Conservation (phyloP, 2,888 invertebrate species). For the Alloscopus bannaensis region DNA sequence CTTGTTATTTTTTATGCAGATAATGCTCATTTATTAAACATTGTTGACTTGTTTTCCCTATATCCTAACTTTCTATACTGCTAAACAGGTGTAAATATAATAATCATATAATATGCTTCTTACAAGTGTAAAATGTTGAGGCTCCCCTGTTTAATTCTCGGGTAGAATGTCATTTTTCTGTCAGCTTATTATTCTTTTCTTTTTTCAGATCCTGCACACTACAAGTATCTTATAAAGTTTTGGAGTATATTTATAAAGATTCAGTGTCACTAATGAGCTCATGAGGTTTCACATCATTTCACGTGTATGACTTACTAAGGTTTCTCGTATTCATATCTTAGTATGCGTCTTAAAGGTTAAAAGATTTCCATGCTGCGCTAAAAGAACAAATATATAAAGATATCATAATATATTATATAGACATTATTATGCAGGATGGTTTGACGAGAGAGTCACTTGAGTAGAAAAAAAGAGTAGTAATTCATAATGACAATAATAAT, state of each 20-base stretch:
- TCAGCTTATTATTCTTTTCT: constrained; percentile 26
- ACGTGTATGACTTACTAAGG: neutral
- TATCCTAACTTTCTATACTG: neutral
- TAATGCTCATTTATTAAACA: neutral
- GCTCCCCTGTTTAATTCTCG: constrained; percentile 46
- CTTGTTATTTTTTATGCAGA: neutral
- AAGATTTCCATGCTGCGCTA: neutral
- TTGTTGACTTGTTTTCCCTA: neutral
- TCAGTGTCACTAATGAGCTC: constrained; percentile 60
- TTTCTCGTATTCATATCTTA: neutral
- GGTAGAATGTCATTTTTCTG: constrained; percentile 60
- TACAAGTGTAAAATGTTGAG: constrained; percentile 9
- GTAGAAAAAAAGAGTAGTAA: no score
- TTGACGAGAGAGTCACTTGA: no score
- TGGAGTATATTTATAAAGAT: neutral
- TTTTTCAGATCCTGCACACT: constrained; percentile 29
- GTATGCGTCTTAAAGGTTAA: neutral
- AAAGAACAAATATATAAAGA: neutral
- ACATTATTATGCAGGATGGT: no score
- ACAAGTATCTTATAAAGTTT: neutral
- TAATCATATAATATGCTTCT: neutral
- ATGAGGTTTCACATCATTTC: constrained; percentile 53
- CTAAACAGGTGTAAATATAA: neutral
- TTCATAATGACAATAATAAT: no score
- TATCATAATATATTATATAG: constrained; percentile 5